Base-by-base conservation (phyloP, 2,888 invertebrate species). In the Stegana nigrithorax region DNA sequence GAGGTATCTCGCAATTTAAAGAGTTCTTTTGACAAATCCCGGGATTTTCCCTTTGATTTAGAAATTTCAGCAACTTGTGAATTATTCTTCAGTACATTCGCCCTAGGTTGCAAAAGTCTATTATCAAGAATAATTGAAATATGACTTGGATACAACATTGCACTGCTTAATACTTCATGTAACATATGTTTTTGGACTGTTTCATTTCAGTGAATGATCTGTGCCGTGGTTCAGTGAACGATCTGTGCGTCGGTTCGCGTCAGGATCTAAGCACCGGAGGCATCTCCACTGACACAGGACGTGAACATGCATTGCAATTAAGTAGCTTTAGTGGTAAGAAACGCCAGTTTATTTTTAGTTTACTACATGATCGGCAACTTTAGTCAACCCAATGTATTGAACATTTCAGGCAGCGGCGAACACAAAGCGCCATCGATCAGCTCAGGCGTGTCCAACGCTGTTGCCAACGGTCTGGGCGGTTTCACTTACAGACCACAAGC, bases 181-280 rank as follows among this genome's bases (percentile, higher is more conserved):
- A n/a, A n/a, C n/a, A n/a, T n/a, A n/a, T n/a, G n/a, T n/a, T n/a
- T n/a, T n/a, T n/a, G n/a, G n/a, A n/a, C n/a, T n/a, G n/a, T n/a
- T n/a, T n/a, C n/a, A n/a, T n/a, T n/a, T n/a, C n/a, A n/a, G n/a
- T n/a, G n/a, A n/a, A n/a, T n/a, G n/a, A n/a, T n/a, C n/a, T n/a
- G n/a, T n/a, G n/a, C 66, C 83, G 84, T 64, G 84, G 83, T 61
- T 85, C 85, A n/a, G 81, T 81, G 23, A 83, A 81, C 63, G 82
- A 82, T 65, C 63, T 83, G 39, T 82, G 83, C 61, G 81, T 73
- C 51, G 83, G 84, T 50, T 85, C 85, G 6, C 79, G 82, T 3
- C 85, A 85, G 62, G 84, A 85, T 77, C 79, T 85, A 64, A 85
- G 84, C 65, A 80, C 82, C 57, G 81, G 82, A 62, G 82, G 82